phyloP scores from a whole-genome alignment of 1,140 invertebrate genomes.

The Brachionus sp. region DNA sequence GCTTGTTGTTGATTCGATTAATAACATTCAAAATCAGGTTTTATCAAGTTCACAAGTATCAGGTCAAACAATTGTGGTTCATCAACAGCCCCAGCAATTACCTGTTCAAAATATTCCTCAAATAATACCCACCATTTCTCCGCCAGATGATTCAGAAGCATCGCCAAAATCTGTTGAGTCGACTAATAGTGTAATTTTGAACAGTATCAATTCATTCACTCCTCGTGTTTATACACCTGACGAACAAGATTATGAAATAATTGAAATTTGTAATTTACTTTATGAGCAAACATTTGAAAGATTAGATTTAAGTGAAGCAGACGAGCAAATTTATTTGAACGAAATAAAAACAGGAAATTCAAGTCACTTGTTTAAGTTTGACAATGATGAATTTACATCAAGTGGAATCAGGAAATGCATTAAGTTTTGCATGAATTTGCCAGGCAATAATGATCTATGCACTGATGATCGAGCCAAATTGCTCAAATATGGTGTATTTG shows the following conservation, averaged over 20 bases:
- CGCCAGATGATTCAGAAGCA: neutral
- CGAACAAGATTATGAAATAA: conserved; percentile 27
- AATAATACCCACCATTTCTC: neutral
- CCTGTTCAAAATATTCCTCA: neutral
- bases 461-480: conserved; percentile 40
- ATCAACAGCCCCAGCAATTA: neutral
- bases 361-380: neutral
- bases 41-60: neutral
- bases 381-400: conserved; percentile 31
- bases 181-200: neutral
- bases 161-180: neutral
- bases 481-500: conserved; percentile 43
- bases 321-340: conserved; percentile 12
- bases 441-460: conserved; percentile 41
- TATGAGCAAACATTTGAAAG: conserved; percentile 20
- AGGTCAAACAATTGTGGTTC: neutral
- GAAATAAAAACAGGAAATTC: neutral
- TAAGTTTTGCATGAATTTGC: conserved; percentile 43
- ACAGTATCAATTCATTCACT: conserved; percentile 13
- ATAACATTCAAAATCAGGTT: neutral
- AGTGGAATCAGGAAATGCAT: conserved; percentile 26
- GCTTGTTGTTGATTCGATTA: conserved; percentile 14
- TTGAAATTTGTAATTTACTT: conserved; percentile 33
- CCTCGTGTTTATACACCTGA: conserved; percentile 10
- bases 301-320: neutral